Percentiles rank a stretch among this genome's conserved stretches.
Evolutionary conservation across 2,888 invertebrate species (phyloP).

Genomic region (Hylaea fasciaria): DNA sequence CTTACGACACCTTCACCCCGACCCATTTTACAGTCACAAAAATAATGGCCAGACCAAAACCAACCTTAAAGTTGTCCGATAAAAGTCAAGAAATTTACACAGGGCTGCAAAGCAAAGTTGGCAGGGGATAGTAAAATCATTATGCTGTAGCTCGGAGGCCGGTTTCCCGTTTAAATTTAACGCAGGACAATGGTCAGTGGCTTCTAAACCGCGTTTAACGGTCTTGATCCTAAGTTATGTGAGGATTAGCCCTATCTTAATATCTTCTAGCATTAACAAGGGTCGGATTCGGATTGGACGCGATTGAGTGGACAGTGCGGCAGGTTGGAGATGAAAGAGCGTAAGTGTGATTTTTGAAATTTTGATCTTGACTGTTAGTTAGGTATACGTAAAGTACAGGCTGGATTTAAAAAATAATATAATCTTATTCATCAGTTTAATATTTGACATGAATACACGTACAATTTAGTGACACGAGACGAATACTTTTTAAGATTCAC

Average conservation of each 20-base stretch:
- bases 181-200: conserved; percentile 82
- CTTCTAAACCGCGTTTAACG: conserved; percentile 70
- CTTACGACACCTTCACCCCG: conserved; percentile 74
- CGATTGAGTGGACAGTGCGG: conserved; percentile 44
- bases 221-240: conserved; percentile 82
- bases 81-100: conserved; percentile 29
- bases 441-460: no score
- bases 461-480: no score
- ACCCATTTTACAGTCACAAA: conserved; percentile 31
- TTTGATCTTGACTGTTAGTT: not conserved
- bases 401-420: no score
- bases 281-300: conserved; percentile 51
- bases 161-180: conserved; percentile 80
- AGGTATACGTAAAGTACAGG: no score
- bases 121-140: conserved; percentile 73
- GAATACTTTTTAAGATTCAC: no score
- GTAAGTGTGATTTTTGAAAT: conserved; percentile 3
- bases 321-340: conserved; percentile 2
- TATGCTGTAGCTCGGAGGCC: conserved; percentile 57
- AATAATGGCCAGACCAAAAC: conserved; percentile 33
- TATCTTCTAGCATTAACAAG: conserved; percentile 73
- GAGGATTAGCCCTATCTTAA: conserved; percentile 83
- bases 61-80: conserved; percentile 32
- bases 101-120: conserved; percentile 42
- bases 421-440: no score